Base-by-base conservation (phyloP, 2,888 invertebrate species). In the Pomacea canaliculata region DNA sequence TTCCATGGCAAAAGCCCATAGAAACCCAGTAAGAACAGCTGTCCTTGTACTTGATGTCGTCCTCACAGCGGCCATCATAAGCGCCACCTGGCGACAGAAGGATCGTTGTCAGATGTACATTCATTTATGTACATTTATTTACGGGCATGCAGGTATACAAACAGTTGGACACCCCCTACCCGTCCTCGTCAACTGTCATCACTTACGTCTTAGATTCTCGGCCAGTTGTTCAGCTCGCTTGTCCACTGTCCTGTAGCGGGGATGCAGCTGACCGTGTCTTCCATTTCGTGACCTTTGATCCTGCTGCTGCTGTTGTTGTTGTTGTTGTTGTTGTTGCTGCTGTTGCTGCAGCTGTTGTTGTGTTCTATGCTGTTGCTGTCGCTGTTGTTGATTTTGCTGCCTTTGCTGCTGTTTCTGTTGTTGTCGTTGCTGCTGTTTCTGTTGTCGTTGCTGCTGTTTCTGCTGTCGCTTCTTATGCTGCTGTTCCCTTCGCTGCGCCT, bases 11-110 rank as follows among this genome's bases (percentile, higher is more conserved):
- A 70, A 73, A 76, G 8, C 74, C 74, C 27, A 63, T 62, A 48
- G 37, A 18, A 13, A 67, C 73, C 78, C 78, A 78, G 70, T 68
- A 68, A 2, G 59, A 37, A 65, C 79, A 80, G 23, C 79, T 79
- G 10, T n/a, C 60, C 13, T 62, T 69, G 65, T 74, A 78, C 18
- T 70, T 76, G 8, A 62, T 66, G 51, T 78, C 78, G 65, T 80
- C 79, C 19, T 63, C 62, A 65, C 79, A 80, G 5, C 63, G 18
- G 4, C 56, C 70, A 1, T 67, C 49, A 12, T 46, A 27, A 7
- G 18, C 66, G 19, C 67, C 60, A 27, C 56, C 23, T 13, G 76
- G 37, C 1, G 37, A 37, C 37, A 37, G 37, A 37, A 37, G 37
- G 37, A 37, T 37, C 37, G 37, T 37, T 37, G 37, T 37, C 37